Conservation (phyloP, 2,797 vertebrate species). For the Enteromius mattozi region DNA sequence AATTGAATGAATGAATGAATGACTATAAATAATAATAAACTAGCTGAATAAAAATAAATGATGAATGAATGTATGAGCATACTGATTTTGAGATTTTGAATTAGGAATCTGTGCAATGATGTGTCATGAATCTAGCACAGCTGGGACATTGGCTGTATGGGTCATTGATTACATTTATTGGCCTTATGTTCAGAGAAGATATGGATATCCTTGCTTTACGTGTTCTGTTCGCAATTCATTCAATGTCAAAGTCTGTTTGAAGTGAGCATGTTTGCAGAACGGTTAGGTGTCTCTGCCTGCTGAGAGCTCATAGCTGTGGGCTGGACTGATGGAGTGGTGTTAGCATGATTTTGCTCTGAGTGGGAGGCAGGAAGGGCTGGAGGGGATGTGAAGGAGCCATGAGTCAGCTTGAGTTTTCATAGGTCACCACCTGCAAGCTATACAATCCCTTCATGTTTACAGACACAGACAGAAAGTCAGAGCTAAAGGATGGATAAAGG, state of each 20-base stretch:
- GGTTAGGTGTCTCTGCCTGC: conserved; percentile 32
- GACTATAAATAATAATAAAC: too few relatives aligned
- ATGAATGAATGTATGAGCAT: neutral
- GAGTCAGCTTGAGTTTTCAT: conserved; percentile 41
- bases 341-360: conserved; percentile 31
- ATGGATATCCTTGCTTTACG: neutral
- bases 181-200: neutral
- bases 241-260: conserved; percentile 21
- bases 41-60: neutral
- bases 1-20: too few relatives aligned
- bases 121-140: neutral
- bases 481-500: neutral
- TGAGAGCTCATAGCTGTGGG: conserved; percentile 39
- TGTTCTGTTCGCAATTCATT: neutral
- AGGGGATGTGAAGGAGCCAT: conserved; percentile 52
- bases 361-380: conserved; percentile 39
- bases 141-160: neutral
- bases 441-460: conserved; percentile 26
- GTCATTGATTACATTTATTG: neutral
- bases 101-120: neutral
- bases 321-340: conserved; percentile 32
- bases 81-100: neutral
- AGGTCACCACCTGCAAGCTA: conserved; percentile 45
- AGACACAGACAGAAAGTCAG: neutral
- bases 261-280: conserved; percentile 14